Base-by-base conservation (phyloP, 2,888 invertebrate genomes). In the Vanessa cardui region DNA sequence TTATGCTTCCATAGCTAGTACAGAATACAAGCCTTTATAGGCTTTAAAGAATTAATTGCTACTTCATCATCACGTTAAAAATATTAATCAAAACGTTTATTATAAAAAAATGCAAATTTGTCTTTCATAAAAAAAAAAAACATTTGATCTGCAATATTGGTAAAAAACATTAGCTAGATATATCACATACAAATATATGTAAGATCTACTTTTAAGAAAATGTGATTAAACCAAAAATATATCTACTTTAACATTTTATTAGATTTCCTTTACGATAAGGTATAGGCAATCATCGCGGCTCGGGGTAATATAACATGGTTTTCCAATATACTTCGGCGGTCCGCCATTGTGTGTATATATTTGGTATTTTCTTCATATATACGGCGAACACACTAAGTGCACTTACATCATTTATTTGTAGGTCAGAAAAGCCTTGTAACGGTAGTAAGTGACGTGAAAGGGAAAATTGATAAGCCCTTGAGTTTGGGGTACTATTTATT, bases 241-340 rank as follows among this genome's bases (percentile, higher is more conserved):
- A 54, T 54, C 26, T 66, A 66, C 65, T 64, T 69, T 33, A 54
- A 58, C 62, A 45, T 59, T 62, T 66, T 69, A 71, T 71, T 71
- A 66, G 66, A 71, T 71, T 66, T 69, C 64, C 59, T 62, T 69
- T 50, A 66, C 69, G 69, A 69, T 71, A 66, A 66, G 62, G 66
- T 61, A 62, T 59, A 64, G 47, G 58, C 64, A 58, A 68, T 67
- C 64, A 56, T 60, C 60, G 64, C 20, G 56, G 64, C 62, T 67
- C 61, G 64, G 61, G 63, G 69, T 64, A 64, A 71, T 64, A 65
- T 69, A 69, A 80, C 81, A 80, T 74, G 80, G 77, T 76, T 80
- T 77, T 74, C 77, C 82, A 81, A 82, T 82, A 80, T 79, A 73
- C 69, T 73, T 68, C 58, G 58, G 62, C 66, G 60, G 62, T 61